Evolutionary conservation across 1,140 invertebrate species (phyloP), one percentile per base, ranked within the genome.

Genomic region (Scaptomyza graminum): DNA sequence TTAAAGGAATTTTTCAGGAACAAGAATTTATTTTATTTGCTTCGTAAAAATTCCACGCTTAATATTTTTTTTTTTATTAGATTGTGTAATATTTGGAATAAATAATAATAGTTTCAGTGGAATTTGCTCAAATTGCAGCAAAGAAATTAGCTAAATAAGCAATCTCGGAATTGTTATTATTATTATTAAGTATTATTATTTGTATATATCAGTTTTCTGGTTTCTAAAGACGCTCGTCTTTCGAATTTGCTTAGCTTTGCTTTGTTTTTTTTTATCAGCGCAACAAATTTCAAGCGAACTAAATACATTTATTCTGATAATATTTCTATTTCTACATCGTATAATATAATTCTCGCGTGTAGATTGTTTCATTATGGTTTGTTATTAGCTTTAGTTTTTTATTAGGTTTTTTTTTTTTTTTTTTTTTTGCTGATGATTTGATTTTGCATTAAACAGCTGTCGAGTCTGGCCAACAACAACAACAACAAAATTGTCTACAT

Each of bases 391-490:
- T 16, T n/a, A 13, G 2, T 37, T 47, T 16, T 43, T 56, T 41
- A 43, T 41, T 41, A 28, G 1, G 18, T 41, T 13, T n/a, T n/a
- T 9, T 37, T 25, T 8, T 59, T 7, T 34, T 8, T 34, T 6
- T 34, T 18, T 18, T 18, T 1, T 18, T 1, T 22, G 18, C 18
- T 22, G 18, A 22, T 22, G 18, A 56, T 68, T 67, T 80, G 63
- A 71, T 72, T 34, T 80, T 80, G 77, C 77, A 76, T 81, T 64
- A 81, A 34, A 81, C 78, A 81, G 78, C 78, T 81, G 76, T 61
- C 76, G 74, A 44, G 61, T 57, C 61, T 73, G 71, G 60, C 65
- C 55, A 57, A 51, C 49, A 62, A 76, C 9, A 47, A 28, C 44
- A 68, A 71, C 71, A 70, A 62, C 59, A 59, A 47, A 39, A 75